A percentile compares a stretch with the other conserved stretches of the same genome.
Evolutionary conservation across 35 echinoderm and acorn worm species (phyloP).

Genomic region (Lytechinus pictus): DNA sequence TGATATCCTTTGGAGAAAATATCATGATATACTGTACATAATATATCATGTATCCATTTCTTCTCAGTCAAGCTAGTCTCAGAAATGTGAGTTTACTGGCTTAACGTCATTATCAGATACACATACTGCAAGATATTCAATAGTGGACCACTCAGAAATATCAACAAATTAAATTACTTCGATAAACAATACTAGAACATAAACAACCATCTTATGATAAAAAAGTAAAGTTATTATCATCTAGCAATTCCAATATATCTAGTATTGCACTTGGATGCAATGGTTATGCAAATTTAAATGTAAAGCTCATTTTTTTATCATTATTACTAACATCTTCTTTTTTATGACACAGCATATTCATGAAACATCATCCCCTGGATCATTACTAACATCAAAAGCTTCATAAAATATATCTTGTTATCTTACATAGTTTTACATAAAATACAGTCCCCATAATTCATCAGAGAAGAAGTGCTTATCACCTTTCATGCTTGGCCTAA

Average conservation of each 20-base stretch:
- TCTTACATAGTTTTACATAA: no score
- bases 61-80: conserved; percentile 22
- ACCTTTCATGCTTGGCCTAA: no score
- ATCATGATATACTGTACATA: background rate
- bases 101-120: conserved; percentile 32
- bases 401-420: no score
- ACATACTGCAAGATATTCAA: background rate
- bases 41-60: background rate
- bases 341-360: no score
- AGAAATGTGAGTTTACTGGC: conserved; percentile 17
- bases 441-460: no score
- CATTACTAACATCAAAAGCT: no score
- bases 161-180: background rate
- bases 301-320: no score
- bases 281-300: no score
- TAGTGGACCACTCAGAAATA: background rate
- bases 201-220: background rate
- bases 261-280: background rate
- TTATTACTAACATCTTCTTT: no score
- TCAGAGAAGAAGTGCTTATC: no score
- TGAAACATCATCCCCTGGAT: no score
- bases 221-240: background rate
- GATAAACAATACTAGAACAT: background rate
- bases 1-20: background rate
- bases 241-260: background rate